Conservation (phyloP, 37 sponge, comb jelly and placozoan species). For the Crambe crambe region DNA sequence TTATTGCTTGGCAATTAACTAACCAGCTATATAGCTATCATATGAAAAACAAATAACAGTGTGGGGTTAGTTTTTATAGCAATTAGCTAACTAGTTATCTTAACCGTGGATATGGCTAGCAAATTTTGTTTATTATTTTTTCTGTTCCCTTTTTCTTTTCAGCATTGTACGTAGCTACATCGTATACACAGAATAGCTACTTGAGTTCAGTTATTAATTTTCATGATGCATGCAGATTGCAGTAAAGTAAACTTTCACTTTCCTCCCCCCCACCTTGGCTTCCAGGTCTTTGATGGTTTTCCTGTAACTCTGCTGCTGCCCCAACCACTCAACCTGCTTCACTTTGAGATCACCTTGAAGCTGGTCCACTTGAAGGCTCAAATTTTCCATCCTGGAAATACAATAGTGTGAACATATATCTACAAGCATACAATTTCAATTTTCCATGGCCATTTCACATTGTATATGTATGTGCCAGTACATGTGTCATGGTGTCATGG, state of each 20-base stretch:
- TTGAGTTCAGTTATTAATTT: too few species aligned
- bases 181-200: too few species aligned
- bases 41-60: background rate
- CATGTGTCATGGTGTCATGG: too few species aligned
- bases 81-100: too few species aligned
- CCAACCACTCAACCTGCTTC: constrained; percentile 35
- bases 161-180: too few species aligned
- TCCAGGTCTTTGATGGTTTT: constrained; percentile 49
- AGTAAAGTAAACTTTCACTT: too few species aligned
- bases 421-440: background rate
- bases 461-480: too few species aligned
- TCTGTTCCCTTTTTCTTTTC: too few species aligned
- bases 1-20: background rate
- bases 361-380: constrained; percentile 10
- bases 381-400: constrained; percentile 16
- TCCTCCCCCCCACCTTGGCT: constrained; percentile 26
- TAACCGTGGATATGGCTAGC: too few species aligned
- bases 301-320: constrained; percentile 50
- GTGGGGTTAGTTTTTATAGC: background rate
- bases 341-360: background rate
- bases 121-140: too few species aligned
- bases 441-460: too few species aligned
- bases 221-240: too few species aligned
- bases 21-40: background rate
- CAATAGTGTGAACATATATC: background rate